A percentile compares a stretch with the other conserved stretches of the same genome.
Conservation (phyloP, 2,888 invertebrate genomes). For the Minunthozetes semirufus region DNA sequence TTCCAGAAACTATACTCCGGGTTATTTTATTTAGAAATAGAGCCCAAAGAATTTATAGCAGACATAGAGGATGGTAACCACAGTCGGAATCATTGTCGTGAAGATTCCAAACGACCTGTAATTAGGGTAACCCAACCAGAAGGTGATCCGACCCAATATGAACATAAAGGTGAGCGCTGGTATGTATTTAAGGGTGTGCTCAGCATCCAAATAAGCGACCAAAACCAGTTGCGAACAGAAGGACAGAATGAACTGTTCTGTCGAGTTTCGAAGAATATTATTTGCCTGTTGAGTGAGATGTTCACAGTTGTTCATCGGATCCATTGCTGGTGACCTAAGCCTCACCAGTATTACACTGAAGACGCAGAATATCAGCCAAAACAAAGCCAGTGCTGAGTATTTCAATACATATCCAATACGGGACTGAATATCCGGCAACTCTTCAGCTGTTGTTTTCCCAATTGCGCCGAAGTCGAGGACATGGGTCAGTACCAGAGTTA, state of each 20-base stretch:
- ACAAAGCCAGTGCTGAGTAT: not conserved
- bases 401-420: not conserved
- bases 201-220: not conserved
- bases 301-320: constrained; percentile 25
- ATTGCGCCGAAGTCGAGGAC: not conserved
- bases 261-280: not conserved
- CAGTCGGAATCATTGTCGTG: too few species aligned
- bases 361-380: not conserved
- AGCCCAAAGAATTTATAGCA: too few species aligned
- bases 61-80: too few species aligned
- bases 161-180: constrained; percentile 22
- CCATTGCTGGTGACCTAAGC: constrained; percentile 1
- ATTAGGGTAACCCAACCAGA: not conserved
- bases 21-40: too few species aligned
- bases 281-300: not conserved
- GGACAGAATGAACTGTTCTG: constrained; percentile 4
- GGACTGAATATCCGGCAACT: not conserved
- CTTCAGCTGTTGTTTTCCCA: not conserved
- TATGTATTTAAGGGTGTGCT: not conserved
- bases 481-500: not conserved
- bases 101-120: constrained; percentile 33
- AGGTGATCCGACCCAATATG: not conserved
- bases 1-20: too few species aligned
- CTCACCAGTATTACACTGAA: too few species aligned
- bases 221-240: not conserved